These are phyloP conservation scores for Antedon mediterranea DNA, from an alignment of 53 echinoderm and acorn worm species.

Conservation along the genomic window DNA sequence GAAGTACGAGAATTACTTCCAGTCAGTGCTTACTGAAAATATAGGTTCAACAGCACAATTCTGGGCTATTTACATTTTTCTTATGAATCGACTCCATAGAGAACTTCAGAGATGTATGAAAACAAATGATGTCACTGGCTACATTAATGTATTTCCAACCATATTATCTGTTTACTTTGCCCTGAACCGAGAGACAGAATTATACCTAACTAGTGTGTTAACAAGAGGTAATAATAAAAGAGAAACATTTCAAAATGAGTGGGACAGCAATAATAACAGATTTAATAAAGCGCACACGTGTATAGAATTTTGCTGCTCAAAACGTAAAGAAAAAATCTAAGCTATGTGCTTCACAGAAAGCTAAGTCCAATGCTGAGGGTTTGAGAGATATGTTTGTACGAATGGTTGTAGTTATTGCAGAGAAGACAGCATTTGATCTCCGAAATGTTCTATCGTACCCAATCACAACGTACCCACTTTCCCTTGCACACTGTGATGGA, in stretches of 20 bases:
- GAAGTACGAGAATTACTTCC: conserved; percentile 30
- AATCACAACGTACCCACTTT: conserved; percentile 32
- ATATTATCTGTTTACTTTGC: conserved; percentile 35
- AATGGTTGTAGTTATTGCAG: conserved; percentile 24
- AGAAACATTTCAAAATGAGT: conserved; percentile 27
- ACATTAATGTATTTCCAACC: conserved; percentile 26
- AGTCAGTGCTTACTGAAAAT: conserved; percentile 12
- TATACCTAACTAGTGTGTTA: conserved; percentile 18
- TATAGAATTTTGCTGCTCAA: conserved; percentile 32
- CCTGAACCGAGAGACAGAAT: conserved; percentile 32
- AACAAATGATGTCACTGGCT: conserved; percentile 39
- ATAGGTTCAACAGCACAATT: conserved; percentile 25
- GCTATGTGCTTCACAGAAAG: not conserved
- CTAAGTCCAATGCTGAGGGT: conserved; percentile 12
- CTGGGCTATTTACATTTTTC: conserved; percentile 36
- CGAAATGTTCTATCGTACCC: conserved; percentile 15
- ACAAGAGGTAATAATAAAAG: conserved; percentile 20
- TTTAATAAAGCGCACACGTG: conserved; percentile 31
- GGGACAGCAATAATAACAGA: conserved; percentile 13
- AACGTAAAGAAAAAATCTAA: conserved; percentile 13
- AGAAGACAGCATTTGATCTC: conserved; percentile 20
- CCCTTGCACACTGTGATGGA: conserved; percentile 42
- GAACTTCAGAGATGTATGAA: conserved; percentile 39
- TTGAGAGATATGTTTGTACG: conserved; percentile 24
- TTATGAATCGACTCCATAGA: conserved; percentile 46